Evolutionary conservation across 2,888 invertebrate species (phyloP).

Genomic region (Pherbina coryleti): DNA sequence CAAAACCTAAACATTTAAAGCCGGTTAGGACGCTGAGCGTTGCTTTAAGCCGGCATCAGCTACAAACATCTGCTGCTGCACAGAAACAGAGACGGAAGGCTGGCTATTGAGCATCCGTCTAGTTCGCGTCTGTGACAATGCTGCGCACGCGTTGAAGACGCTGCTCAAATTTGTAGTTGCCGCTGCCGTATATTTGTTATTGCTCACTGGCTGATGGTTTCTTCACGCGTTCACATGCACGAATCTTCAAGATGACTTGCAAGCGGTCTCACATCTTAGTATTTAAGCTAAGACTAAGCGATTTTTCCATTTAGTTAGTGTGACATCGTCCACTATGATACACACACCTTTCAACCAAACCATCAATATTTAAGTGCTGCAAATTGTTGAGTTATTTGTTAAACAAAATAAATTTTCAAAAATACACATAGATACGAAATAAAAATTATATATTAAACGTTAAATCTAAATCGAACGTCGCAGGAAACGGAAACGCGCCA

Average conservation of each 20-base stretch:
- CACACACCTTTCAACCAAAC: conserved; percentile 39
- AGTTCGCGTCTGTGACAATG: not conserved
- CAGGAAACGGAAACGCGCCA: too few relatives aligned
- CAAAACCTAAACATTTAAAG: not conserved
- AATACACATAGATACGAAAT: too few relatives aligned
- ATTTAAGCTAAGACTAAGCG: conserved; percentile 65
- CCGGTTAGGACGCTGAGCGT: not conserved
- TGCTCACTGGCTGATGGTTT: conserved; percentile 10
- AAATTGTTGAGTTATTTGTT: too few relatives aligned
- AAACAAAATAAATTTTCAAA: too few relatives aligned
- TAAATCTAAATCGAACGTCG: too few relatives aligned
- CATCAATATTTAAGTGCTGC: too few relatives aligned
- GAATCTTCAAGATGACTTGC: conserved; percentile 40
- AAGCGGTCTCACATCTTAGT: conserved; percentile 56
- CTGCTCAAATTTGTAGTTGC: too few relatives aligned
- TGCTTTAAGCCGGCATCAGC: not conserved
- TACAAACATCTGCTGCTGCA: not conserved
- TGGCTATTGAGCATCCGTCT: not conserved
- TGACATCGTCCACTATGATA: conserved; percentile 61
- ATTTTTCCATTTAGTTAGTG: conserved; percentile 60
- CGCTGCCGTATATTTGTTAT: not conserved
- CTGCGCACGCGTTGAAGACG: too few relatives aligned
- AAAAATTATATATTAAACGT: too few relatives aligned
- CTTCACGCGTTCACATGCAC: not conserved
- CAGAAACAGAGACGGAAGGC: not conserved